Evolutionary conservation across 1,140 invertebrate genomes (phyloP).

Genomic region (Zaprionus gabonicus): DNA sequence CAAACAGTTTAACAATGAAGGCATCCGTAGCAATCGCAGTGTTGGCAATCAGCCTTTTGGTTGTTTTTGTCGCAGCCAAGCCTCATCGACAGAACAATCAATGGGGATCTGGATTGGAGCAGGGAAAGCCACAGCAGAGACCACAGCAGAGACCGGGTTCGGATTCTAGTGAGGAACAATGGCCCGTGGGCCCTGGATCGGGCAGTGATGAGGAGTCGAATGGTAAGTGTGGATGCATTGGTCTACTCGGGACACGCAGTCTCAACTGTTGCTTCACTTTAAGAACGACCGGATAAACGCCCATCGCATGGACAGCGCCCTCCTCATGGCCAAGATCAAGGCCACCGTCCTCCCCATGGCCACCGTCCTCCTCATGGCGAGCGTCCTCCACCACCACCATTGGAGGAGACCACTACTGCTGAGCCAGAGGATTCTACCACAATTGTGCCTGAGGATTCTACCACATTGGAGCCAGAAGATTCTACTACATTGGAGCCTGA

Average conservation of each 20-base stretch:
- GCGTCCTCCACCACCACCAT: conserved; percentile 9
- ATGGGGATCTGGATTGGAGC: not conserved
- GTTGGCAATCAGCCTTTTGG: conserved; percentile 19
- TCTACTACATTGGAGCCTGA: not conserved
- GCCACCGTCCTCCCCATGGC: not conserved
- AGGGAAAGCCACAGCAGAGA: not conserved
- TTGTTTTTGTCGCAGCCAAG: conserved; percentile 24
- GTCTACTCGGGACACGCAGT: not conserved
- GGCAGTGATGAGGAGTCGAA: conserved; percentile 16
- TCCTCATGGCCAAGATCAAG: not conserved
- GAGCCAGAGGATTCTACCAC: conserved; percentile 37
- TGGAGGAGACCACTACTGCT: conserved; percentile 14
- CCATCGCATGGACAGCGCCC: conserved; percentile 16
- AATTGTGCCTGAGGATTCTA: conserved; percentile 6
- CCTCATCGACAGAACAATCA: conserved; percentile 6
- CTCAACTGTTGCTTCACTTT: not conserved
- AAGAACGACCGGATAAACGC: not conserved
- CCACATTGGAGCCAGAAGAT: conserved; percentile 2
- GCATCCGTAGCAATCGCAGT: conserved; percentile 7
- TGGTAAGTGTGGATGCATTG: conserved; percentile 7
- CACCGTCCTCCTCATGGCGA: not conserved
- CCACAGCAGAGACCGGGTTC: not conserved
- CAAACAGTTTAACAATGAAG: conserved; percentile 25
- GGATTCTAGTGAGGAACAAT: not conserved
- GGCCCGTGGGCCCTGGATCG: conserved; percentile 8